Evolutionary conservation across 2,113 vertebrate genomes (phyloP).

Genomic region (Lontra canadensis): DNA sequence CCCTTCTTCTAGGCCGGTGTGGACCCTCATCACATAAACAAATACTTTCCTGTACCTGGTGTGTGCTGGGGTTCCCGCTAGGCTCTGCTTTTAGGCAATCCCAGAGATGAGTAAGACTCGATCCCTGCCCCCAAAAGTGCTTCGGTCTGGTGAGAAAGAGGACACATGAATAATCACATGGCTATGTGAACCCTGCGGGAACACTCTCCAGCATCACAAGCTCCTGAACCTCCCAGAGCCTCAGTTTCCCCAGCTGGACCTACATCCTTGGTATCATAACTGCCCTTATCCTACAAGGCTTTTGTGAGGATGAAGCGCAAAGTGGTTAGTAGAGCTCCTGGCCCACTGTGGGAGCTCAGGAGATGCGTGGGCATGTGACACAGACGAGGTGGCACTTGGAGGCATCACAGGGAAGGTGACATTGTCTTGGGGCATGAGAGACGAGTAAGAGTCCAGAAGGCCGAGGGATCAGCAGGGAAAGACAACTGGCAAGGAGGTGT

Average conservation of each 20-base stretch:
- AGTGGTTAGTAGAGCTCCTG: background rate
- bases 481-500: background rate
- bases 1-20: too few relatives aligned
- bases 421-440: background rate
- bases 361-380: background rate
- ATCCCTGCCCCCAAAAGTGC: rapidly evolving
- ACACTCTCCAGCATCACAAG: background rate
- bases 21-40: background rate
- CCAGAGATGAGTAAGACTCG: background rate
- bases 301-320: background rate
- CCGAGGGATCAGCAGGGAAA: background rate
- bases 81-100: background rate
- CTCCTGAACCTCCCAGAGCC: background rate
- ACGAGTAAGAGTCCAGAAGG: background rate
- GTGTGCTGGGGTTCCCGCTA: background rate
- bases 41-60: background rate
- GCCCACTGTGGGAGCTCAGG: background rate
- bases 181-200: background rate
- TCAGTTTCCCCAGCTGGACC: background rate
- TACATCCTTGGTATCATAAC: background rate
- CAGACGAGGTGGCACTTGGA: background rate
- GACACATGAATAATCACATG: background rate
- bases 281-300: background rate
- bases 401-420: background rate
- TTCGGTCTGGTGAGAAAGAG: background rate